phyloP scores from a whole-genome alignment of 2,113 vertebrate genomes.

The Chascanopsetta lugubris region DNA sequence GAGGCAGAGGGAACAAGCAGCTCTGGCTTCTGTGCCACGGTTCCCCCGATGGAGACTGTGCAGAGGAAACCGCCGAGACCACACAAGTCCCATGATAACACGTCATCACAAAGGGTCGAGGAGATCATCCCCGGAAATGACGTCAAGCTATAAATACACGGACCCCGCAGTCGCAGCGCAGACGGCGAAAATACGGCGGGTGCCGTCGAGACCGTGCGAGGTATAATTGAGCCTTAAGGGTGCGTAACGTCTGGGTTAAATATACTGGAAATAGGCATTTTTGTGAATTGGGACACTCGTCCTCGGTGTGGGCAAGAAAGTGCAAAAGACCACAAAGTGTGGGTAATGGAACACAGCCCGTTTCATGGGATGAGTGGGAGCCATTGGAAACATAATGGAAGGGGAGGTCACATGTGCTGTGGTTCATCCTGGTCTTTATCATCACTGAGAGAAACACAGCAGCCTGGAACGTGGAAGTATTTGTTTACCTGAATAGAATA shows the following conservation, averaged over 20 bases:
- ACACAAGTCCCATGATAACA: slow-evolving; percentile 54
- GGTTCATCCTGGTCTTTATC: background rate
- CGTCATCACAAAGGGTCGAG: slow-evolving; percentile 57
- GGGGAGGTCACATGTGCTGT: background rate
- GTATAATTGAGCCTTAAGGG: slow-evolving; percentile 76
- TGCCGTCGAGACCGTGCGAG: slow-evolving; percentile 62
- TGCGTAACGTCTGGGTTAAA: slow-evolving; percentile 53
- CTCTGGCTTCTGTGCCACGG: slow-evolving; percentile 1
- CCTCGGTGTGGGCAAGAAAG: slow-evolving; percentile 11
- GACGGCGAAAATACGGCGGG: slow-evolving; percentile 59
- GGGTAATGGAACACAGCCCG: background rate
- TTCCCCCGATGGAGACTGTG: slow-evolving; percentile 36
- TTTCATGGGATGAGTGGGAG: slow-evolving; percentile 24
- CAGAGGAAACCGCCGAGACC: slow-evolving; percentile 46
- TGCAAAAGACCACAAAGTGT: slow-evolving; percentile 4
- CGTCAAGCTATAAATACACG: slow-evolving; percentile 74
- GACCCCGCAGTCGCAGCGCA: slow-evolving; percentile 52
- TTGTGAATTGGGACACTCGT: slow-evolving; percentile 36
- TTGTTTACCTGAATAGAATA: slow-evolving; percentile 4
- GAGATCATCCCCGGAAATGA: slow-evolving; percentile 64
- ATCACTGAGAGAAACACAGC: background rate
- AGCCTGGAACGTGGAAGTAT: background rate
- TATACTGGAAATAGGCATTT: slow-evolving; percentile 30
- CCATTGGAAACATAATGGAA: slow-evolving; percentile 10
- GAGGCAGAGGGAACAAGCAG: too few species aligned